Conservation (phyloP, 2,888 invertebrate species). For the Euplexia lucipara region DNA sequence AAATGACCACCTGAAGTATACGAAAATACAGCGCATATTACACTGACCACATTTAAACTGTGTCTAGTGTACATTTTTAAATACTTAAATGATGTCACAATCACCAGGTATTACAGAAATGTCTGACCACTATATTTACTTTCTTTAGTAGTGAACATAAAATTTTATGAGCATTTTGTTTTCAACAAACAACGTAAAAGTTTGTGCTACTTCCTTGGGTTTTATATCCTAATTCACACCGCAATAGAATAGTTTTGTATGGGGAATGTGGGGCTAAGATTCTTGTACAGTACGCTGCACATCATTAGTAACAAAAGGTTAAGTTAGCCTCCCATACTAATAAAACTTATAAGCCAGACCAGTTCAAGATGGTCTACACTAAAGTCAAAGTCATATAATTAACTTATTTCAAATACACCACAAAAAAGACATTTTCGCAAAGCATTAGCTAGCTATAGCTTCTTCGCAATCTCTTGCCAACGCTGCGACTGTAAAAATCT, state of each 20-base stretch:
- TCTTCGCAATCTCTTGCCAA: not conserved
- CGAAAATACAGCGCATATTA: slow-evolving; percentile 2
- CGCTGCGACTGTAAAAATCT: not conserved
- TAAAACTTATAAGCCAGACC: too few relatives aligned
- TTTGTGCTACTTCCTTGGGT: slow-evolving; percentile 43
- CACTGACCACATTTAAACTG: not conserved
- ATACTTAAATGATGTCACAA: slow-evolving; percentile 34
- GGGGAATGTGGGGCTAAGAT: slow-evolving; percentile 7
- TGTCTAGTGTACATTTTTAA: not conserved
- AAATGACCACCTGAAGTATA: slow-evolving; percentile 37
- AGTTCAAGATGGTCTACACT: too few relatives aligned
- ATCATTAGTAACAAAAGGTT: too few relatives aligned
- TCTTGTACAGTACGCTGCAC: not conserved
- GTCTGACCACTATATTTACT: slow-evolving; percentile 34
- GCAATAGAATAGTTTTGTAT: slow-evolving; percentile 28
- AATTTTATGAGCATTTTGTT: slow-evolving; percentile 54
- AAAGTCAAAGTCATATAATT: too few relatives aligned
- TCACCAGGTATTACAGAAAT: slow-evolving; percentile 36
- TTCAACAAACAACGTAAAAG: slow-evolving; percentile 38
- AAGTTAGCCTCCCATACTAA: too few relatives aligned
- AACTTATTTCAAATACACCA: too few relatives aligned
- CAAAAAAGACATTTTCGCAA: too few relatives aligned
- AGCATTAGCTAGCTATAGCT: not conserved
- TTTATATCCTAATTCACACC: slow-evolving; percentile 58
- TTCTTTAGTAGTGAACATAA: slow-evolving; percentile 40